Conservation (phyloP, 2,888 invertebrate species). For the Ceraclea dissimilis region DNA sequence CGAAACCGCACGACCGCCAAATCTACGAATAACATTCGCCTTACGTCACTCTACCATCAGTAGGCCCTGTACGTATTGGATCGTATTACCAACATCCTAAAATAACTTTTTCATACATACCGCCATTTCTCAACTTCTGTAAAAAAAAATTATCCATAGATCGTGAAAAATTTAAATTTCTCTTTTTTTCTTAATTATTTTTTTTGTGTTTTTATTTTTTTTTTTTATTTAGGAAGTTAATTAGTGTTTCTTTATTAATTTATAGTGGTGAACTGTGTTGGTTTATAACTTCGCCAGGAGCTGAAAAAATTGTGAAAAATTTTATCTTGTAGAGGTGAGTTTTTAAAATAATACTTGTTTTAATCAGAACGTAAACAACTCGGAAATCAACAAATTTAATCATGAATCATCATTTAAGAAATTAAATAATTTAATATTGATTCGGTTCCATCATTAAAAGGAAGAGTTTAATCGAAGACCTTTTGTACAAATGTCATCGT, state of each 20-base stretch:
- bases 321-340: not conserved
- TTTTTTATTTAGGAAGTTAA: not conserved
- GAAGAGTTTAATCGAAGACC: not conserved
- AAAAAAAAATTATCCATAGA: constrained; percentile 6
- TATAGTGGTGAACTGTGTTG: constrained; percentile 20
- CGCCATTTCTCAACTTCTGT: constrained; percentile 18
- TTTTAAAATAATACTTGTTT: not conserved
- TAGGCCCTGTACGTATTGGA: constrained; percentile 16
- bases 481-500: too few relatives aligned
- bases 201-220: constrained; percentile 3
- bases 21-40: constrained; percentile 5
- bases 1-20: constrained; percentile 17
- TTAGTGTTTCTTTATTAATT: constrained; percentile 2
- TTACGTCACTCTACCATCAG: constrained; percentile 20
- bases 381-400: too few relatives aligned
- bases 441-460: not conserved
- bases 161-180: constrained; percentile 9
- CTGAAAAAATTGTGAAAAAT: not conserved
- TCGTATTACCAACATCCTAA: constrained; percentile 25
- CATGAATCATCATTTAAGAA: too few relatives aligned
- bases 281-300: constrained; percentile 11
- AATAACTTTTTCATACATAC: constrained; percentile 19
- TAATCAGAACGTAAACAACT: not conserved
- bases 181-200: not conserved
- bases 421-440: too few relatives aligned